phyloP scores from a whole-genome alignment of 2,113 vertebrate species.

The Hirundichthys speculiger region DNA sequence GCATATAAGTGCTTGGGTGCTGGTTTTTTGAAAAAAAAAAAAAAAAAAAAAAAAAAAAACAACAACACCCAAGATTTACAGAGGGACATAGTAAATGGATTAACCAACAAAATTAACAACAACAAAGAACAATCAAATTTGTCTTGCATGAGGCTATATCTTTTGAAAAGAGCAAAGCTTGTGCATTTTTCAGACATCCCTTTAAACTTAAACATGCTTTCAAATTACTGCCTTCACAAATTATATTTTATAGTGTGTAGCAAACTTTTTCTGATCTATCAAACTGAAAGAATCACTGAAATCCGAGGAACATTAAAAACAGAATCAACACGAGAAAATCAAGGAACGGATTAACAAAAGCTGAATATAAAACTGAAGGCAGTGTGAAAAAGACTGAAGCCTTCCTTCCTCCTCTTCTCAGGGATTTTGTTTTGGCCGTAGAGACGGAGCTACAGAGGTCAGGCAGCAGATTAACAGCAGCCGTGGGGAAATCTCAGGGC shows the following conservation, averaged over 20 bases:
- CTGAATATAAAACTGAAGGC: constrained; percentile 11
- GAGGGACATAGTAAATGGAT: not conserved
- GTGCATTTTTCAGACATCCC: not conserved
- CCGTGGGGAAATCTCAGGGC: constrained; percentile 47
- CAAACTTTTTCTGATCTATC: not conserved
- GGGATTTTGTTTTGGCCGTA: constrained; percentile 35
- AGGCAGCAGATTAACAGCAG: constrained; percentile 44
- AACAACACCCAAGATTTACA: not conserved
- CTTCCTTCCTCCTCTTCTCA: too few species aligned
- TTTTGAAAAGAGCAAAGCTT: not conserved
- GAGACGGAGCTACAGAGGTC: constrained; percentile 17
- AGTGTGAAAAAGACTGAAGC: not conserved
- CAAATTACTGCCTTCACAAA: not conserved
- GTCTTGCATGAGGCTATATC: not conserved
- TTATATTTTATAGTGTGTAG: not conserved
- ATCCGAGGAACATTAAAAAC: constrained; percentile 26
- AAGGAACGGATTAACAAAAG: too few species aligned
- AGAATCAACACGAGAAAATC: constrained; percentile 10
- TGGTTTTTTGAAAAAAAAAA: not conserved
- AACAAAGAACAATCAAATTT: not conserved
- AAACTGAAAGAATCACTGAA: not conserved
- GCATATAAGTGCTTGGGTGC: too few species aligned
- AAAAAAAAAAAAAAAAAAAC: too few species aligned
- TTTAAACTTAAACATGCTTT: not conserved
- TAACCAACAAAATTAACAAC: not conserved